phyloP scores from a whole-genome alignment of 1,140 invertebrate genomes.

The Drosophila ercepeae region DNA sequence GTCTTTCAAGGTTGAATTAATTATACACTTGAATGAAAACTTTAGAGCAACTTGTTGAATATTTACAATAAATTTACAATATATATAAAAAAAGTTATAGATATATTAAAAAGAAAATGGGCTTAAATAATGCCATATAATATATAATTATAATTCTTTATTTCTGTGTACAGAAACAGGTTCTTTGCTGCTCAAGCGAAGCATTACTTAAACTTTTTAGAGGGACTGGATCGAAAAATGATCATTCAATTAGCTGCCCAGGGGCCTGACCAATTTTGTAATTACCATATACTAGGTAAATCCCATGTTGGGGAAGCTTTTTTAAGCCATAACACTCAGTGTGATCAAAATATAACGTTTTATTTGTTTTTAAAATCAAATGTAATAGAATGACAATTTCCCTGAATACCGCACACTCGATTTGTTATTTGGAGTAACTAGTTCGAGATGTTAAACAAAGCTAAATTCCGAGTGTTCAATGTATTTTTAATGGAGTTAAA shows the following conservation, averaged over 20 bases:
- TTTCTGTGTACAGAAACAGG: neutral
- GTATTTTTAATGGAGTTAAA: neutral
- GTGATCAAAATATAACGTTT: neutral
- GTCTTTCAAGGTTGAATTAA: constrained; percentile 31
- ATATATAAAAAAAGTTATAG: neutral
- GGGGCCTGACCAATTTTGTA: neutral
- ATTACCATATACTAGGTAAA: neutral
- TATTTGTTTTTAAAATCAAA: constrained; percentile 5
- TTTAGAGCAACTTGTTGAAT: constrained; percentile 1
- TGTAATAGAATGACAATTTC: neutral
- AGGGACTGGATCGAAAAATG: neutral
- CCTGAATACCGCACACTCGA: neutral
- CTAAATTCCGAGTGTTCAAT: neutral
- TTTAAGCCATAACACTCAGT: neutral
- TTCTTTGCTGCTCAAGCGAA: neutral
- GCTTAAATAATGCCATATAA: too few relatives aligned
- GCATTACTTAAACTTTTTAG: neutral
- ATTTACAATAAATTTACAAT: neutral
- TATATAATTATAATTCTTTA: neutral
- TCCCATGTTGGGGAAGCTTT: neutral
- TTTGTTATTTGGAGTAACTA: neutral
- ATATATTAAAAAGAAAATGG: too few relatives aligned
- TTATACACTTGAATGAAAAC: constrained; percentile 4
- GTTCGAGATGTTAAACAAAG: constrained; percentile 3
- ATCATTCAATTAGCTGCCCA: neutral